Base-by-base conservation (phyloP, 1,140 invertebrate genomes). In the Drosophila equinoxialis region DNA sequence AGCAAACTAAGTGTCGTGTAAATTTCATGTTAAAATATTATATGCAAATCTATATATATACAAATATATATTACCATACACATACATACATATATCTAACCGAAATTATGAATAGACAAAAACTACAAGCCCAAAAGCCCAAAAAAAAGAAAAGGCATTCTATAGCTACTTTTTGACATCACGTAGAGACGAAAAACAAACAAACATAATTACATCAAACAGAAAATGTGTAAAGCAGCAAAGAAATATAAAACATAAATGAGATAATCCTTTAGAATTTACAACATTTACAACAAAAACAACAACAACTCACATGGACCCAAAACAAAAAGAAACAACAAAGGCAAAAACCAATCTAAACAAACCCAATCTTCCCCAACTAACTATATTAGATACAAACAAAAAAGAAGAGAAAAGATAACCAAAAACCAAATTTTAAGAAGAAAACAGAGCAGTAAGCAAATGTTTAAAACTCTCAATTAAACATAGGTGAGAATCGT, bases 401-500 rank as follows among this genome's bases (percentile, higher is more conserved):
- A 39, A 23, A 23, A 23, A 23, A 23, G 20, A 23, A 23, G 2
- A 23, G 20, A 60, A 67, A 6, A 45, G 35, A 62, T 75, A 61
- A 80, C 48, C 71, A 74, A 68, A 71, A 71, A 64, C 37, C 17
- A 17, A n/a, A n/a, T n/a, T n/a, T n/a, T 10, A 55, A 59, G 58
- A 48, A 51, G 11, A 51, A 51, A 51, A 20, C 61, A 55, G n/a
- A 68, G 37, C 35, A 60, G 39, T 55, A 64, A 63, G 61, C 65
- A 86, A 63, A 78, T 77, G 79, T 83, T 79, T 73, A 79, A 71
- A 20, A 82, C 55, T 68, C 78, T 69, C 65, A 76, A 79, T 68
- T 68, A 68, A 89, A 86, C 67, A 81, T 81, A 80, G 81, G 84
- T 89, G 84, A 89, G 85, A 89, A 85, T 89, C 84, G 84, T 81